Conservation (phyloP, 2,888 invertebrate species). For the Trisateles emortualis region DNA sequence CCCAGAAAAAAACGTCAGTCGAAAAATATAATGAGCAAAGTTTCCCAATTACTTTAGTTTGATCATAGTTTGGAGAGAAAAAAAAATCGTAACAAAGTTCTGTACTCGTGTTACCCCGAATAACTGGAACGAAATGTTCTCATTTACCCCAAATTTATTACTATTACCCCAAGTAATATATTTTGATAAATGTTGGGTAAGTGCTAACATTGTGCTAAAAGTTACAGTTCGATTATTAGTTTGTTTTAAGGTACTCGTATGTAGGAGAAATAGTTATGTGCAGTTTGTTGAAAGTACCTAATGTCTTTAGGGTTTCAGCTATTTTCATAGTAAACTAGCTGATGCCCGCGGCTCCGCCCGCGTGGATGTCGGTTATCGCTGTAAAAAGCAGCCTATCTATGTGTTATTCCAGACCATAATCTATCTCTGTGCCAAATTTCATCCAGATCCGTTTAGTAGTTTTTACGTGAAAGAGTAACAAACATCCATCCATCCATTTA, state of each 20-base stretch:
- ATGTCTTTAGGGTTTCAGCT: no score
- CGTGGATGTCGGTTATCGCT: no score
- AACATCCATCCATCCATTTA: no score
- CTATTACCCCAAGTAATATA: constrained; percentile 33
- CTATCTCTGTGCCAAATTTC: no score
- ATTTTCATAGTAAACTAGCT: no score
- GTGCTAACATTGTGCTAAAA: constrained; percentile 26
- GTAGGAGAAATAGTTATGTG: no score
- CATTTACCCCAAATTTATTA: constrained; percentile 43
- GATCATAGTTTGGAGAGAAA: constrained; percentile 67
- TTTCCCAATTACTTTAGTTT: constrained; percentile 84
- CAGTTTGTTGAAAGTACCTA: no score
- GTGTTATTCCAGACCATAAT: no score
- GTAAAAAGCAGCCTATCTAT: no score
- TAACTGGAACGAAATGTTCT: constrained; percentile 40
- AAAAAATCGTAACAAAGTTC: constrained; percentile 57
- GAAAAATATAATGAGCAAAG: constrained; percentile 82
- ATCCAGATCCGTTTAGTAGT: no score
- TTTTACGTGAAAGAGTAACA: no score
- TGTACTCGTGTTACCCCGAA: constrained; percentile 39
- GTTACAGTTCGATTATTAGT: constrained; percentile 7
- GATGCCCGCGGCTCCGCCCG: no score
- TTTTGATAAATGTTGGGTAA: constrained; percentile 39
- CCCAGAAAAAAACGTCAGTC: constrained; percentile 62
- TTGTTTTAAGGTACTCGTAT: neutral